Conservation (phyloP, 2,113 vertebrate species). For the Amphilophus citrinellus region DNA sequence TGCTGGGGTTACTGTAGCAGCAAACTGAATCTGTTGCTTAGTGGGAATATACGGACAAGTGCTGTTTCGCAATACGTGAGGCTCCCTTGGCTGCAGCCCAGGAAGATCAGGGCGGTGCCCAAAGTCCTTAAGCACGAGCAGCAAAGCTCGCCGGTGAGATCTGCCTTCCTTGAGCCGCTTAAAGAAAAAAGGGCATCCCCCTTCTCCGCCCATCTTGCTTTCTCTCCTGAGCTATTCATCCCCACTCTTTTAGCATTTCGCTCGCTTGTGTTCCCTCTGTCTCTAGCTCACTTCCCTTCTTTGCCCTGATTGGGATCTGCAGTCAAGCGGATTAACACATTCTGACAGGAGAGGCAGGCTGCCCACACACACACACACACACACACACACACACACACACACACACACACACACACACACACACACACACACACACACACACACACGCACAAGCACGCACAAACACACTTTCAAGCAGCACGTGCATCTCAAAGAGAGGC, state of each 20-base stretch:
- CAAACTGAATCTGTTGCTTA: conserved; percentile 14
- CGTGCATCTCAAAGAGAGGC: conserved; percentile 62
- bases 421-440: not conserved
- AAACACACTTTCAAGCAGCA: conserved; percentile 57
- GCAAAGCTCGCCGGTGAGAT: conserved; percentile 26
- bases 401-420: not conserved
- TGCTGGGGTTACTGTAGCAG: not conserved
- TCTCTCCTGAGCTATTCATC: conserved; percentile 35
- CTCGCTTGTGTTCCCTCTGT: conserved; percentile 51
- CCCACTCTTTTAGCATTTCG: conserved; percentile 44
- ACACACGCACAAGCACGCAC: not conserved
- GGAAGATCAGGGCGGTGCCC: conserved; percentile 24
- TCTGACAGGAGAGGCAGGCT: conserved; percentile 82
- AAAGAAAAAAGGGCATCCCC: conserved; percentile 55
- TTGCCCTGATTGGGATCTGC: conserved; percentile 83
- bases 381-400: conserved; percentile 36
- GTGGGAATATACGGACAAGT: conserved; percentile 3
- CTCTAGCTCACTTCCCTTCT: conserved; percentile 64
- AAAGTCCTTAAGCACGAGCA: conserved; percentile 40
- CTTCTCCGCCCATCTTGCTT: conserved; percentile 30
- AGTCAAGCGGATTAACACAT: conserved; percentile 84
- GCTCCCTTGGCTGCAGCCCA: not conserved
- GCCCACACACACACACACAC: conserved; percentile 63
- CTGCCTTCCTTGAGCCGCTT: conserved; percentile 45
- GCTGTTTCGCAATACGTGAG: not conserved